Conservation (phyloP, 92 coral and sea anemone genomes). For the Zoanthus solanderi region DNA sequence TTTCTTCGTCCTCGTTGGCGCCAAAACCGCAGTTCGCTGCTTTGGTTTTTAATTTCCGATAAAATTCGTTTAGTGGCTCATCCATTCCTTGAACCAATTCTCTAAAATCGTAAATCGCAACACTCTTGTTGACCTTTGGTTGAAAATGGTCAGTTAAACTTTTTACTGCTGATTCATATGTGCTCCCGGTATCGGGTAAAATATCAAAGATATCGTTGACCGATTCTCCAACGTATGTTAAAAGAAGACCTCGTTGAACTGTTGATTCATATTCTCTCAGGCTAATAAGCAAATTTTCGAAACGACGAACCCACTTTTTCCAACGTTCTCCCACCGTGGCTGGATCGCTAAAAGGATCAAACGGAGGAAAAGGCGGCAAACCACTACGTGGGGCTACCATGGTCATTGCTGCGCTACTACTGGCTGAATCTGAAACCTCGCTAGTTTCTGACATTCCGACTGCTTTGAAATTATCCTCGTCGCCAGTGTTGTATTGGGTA, state of each 20-base stretch:
- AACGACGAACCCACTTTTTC: conserved; percentile 59
- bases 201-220: conserved; percentile 61
- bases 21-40: conserved; percentile 14
- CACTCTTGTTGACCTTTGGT: conserved; percentile 42
- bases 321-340: conserved; percentile 61
- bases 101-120: conserved; percentile 56
- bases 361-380: conserved; percentile 63
- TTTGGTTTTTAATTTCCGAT: conserved; percentile 46
- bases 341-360: conserved; percentile 58
- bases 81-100: conserved; percentile 26
- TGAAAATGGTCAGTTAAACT: conserved; percentile 16
- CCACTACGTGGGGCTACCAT: conserved; percentile 53
- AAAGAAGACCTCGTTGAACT: conserved; percentile 60
- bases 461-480: conserved; percentile 11
- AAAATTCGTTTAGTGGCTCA: conserved; percentile 2
- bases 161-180: conserved; percentile 33
- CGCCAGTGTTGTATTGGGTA: conserved; percentile 16
- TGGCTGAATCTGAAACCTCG: conserved; percentile 14
- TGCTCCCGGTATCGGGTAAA: conserved; percentile 47
- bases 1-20: conserved; percentile 44
- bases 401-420: conserved; percentile 27
- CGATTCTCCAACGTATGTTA: conserved; percentile 65
- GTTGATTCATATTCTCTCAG: conserved; percentile 63
- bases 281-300: conserved; percentile 56
- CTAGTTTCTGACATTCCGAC: conserved; percentile 1